Base-by-base conservation (phyloP, 2,797 vertebrate genomes). In the Hemibagrus guttatus region DNA sequence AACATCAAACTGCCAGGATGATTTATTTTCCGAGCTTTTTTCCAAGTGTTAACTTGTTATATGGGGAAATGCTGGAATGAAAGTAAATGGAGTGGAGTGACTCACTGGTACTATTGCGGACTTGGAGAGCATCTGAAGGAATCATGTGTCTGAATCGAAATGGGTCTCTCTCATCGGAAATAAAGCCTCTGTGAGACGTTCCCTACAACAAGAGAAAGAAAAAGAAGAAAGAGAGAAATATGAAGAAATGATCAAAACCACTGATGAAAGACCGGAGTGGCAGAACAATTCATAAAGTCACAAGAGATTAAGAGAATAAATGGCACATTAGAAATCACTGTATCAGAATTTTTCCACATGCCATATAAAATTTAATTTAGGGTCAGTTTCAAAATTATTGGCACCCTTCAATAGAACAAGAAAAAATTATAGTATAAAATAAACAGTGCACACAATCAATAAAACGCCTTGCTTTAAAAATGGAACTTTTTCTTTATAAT, bases 131-230 rank as follows among this genome's bases (percentile, higher is more conserved):
- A 66, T 99, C 97, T 0, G 97, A 95, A 14, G 98, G 96, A 91
- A 99, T 98, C 98, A 99, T 98, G 94, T 99, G 97, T 63, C 98
- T 97, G 79, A 99, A 99, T 7, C 97, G 96, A 93, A 99, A 97
- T 0, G 96, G 97, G 90, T 98, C 98, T 92, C 94, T 97, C 86
- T 99, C 98, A 58, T 99, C 98, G 0, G 92, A 95, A 87, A 98
- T 95, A 0, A 97, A 97, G 0, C 90, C 93, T 28, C 97, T 95
- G 84, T 99, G 98, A 54, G 98, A 97, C 26, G 93, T 95, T 19
- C 97, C 97, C 98, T 99, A 54, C 92, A 35, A 87, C 71, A 23
- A 85, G 85, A 76, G 39, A 88, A 68, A 89, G n/a, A 81, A 75
- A 82, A 49, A 19, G 49, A 42, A 26, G 12, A 83, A 3, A 81